A percentile compares a stretch with the other conserved stretches of the same genome.
These are phyloP conservation scores for Chrysoperla carnea DNA, from an alignment of 1,140 invertebrate genomes.

Conservation along the genomic window DNA sequence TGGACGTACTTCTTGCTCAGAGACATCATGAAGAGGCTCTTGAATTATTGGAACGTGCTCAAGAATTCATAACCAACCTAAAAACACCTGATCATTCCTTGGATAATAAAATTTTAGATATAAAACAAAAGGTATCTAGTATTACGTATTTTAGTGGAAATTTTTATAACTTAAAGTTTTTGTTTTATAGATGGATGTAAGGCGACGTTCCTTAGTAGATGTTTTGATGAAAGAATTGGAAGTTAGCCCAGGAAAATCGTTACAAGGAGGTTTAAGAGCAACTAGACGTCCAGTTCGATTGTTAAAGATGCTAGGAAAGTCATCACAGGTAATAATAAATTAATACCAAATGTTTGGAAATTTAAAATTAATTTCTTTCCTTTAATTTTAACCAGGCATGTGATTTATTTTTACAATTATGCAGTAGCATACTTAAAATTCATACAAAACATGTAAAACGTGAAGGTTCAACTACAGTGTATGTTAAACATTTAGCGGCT, in stretches of 20 bases:
- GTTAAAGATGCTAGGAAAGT: slow-evolving; percentile 69
- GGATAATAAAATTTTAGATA: slow-evolving; percentile 21
- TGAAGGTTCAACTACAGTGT: slow-evolving; percentile 71
- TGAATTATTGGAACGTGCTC: slow-evolving; percentile 59
- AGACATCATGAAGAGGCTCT: slow-evolving; percentile 93
- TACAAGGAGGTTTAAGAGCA: slow-evolving; percentile 83
- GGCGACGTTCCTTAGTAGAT: slow-evolving; percentile 61
- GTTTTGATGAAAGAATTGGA: slow-evolving; percentile 79
- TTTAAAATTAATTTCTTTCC: background rate
- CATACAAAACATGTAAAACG: slow-evolving; percentile 72
- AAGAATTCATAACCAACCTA: slow-evolving; percentile 30
- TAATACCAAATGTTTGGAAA: background rate
- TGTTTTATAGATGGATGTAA: slow-evolving; percentile 45
- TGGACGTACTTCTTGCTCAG: slow-evolving; percentile 94
- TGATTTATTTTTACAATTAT: slow-evolving; percentile 70
- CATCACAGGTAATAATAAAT: slow-evolving; percentile 32
- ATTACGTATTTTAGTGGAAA: background rate
- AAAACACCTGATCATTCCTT: slow-evolving; percentile 21
- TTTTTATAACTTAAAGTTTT: slow-evolving; percentile 7
- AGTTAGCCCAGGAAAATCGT: slow-evolving; percentile 68
- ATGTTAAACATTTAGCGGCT: slow-evolving; percentile 66
- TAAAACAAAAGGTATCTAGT: slow-evolving; percentile 23
- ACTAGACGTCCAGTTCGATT: slow-evolving; percentile 70
- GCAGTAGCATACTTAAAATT: slow-evolving; percentile 64
- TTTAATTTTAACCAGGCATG: slow-evolving; percentile 37